Percentiles rank a stretch among this genome's conserved stretches.
Evolutionary conservation across 2,113 vertebrate species (phyloP).

Genomic region (Centropristis striata): DNA sequence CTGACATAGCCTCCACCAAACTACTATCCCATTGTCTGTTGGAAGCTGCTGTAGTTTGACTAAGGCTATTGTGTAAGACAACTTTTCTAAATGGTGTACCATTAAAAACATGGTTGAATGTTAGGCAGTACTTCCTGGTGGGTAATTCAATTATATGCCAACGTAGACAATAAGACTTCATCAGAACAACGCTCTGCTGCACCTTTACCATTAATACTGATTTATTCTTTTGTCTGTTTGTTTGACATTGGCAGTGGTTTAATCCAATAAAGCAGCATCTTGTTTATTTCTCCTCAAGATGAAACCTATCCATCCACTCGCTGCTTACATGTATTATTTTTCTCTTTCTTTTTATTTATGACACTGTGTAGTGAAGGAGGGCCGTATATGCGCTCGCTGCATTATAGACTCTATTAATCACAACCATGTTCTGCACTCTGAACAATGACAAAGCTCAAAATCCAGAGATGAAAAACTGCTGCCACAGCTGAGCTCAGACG

Average conservation of each 20-base stretch:
- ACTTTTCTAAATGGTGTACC: neutral
- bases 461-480: slow-evolving; percentile 28
- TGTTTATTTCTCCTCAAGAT: slow-evolving; percentile 12
- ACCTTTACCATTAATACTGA: neutral
- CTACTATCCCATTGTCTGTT: too few relatives aligned
- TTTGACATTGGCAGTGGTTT: slow-evolving; percentile 27
- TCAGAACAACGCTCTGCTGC: neutral
- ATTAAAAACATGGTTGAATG: neutral
- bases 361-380: slow-evolving; percentile 1
- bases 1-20: too few relatives aligned
- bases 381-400: neutral
- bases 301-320: slow-evolving; percentile 12
- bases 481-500: slow-evolving; percentile 23
- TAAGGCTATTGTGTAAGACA: neutral
- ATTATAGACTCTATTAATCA: slow-evolving; percentile 62
- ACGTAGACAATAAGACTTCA: neutral
- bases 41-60: too few relatives aligned
- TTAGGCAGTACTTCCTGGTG: neutral
- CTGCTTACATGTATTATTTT: slow-evolving; percentile 28
- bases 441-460: slow-evolving; percentile 46
- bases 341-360: slow-evolving; percentile 39
- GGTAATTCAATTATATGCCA: neutral
- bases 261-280: neutral
- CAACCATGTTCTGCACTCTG: slow-evolving; percentile 27
- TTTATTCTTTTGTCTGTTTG: neutral